Percentiles rank a stretch among this genome's conserved stretches.
These are phyloP conservation scores for Blennius ocellaris DNA, from an alignment of 2,113 vertebrate species.

Conservation along the genomic window DNA sequence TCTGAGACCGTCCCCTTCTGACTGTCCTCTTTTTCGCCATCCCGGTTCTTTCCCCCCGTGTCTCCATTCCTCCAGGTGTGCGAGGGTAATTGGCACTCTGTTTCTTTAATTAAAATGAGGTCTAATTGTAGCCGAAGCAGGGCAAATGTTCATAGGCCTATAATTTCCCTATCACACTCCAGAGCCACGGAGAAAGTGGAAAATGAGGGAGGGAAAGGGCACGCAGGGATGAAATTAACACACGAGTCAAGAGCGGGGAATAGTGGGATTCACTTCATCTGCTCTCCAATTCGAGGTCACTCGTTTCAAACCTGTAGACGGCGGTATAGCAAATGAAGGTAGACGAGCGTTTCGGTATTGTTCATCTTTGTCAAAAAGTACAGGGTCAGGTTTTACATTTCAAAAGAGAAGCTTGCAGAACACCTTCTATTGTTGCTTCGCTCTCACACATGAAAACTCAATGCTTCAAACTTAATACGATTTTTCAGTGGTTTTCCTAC, in stretches of 20 bases:
- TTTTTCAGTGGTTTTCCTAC: not conserved
- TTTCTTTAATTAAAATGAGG: constrained; percentile 81
- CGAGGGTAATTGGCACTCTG: constrained; percentile 78
- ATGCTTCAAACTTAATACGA: constrained; percentile 4
- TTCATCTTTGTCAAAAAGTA: constrained; percentile 26
- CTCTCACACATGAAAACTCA: constrained; percentile 27
- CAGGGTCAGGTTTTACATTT: constrained; percentile 63
- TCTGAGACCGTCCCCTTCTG: constrained; percentile 7
- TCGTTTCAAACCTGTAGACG: constrained; percentile 30
- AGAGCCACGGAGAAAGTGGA: constrained; percentile 51
- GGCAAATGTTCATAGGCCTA: constrained; percentile 69
- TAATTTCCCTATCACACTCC: constrained; percentile 76
- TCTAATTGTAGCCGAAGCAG: constrained; percentile 74
- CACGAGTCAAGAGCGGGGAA: constrained; percentile 41
- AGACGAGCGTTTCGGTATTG: constrained; percentile 3
- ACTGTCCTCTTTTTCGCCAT: constrained; percentile 46
- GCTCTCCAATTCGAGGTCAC: constrained; percentile 56
- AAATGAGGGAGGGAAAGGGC: constrained; percentile 30
- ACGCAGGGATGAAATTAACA: constrained; percentile 29
- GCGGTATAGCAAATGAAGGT: constrained; percentile 22
- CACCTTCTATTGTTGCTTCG: constrained; percentile 52
- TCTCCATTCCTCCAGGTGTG: constrained; percentile 60
- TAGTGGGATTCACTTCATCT: constrained; percentile 24
- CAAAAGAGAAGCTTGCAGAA: constrained; percentile 46
- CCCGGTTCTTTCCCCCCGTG: constrained; percentile 24